Conservation (phyloP, 2,888 invertebrate species). For the Alloscopus bannaensis region DNA sequence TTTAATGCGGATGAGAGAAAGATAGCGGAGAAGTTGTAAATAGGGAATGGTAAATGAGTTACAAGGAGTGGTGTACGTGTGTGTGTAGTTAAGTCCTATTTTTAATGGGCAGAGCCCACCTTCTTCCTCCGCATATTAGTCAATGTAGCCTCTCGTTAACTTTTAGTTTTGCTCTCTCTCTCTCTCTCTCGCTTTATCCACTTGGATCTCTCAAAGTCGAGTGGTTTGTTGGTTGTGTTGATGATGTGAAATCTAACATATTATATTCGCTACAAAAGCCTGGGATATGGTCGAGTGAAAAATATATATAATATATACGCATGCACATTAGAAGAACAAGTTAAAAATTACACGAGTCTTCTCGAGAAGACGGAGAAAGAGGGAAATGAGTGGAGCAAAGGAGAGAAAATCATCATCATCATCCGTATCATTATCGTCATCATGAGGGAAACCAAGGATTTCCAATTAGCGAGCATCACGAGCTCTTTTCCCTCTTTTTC, state of each 20-base stretch:
- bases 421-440: slow-evolving; percentile 50
- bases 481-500: slow-evolving; percentile 33
- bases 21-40: slow-evolving; percentile 8
- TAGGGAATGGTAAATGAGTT: slow-evolving; percentile 55
- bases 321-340: slow-evolving; percentile 23
- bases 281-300: too few relatives aligned
- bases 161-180: too few relatives aligned
- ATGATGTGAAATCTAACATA: not conserved
- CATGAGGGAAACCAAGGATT: slow-evolving; percentile 67
- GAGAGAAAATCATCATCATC: slow-evolving; percentile 52
- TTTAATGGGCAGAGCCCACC: slow-evolving; percentile 56
- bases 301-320: too few relatives aligned
- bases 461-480: slow-evolving; percentile 71
- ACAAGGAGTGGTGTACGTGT: slow-evolving; percentile 13
- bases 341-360: slow-evolving; percentile 3
- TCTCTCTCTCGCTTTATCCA: too few relatives aligned
- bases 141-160: slow-evolving; percentile 57
- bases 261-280: not conserved
- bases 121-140: slow-evolving; percentile 57
- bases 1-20: not conserved
- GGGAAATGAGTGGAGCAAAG: slow-evolving; percentile 27
- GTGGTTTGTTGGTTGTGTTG: not conserved
- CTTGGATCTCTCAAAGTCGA: too few relatives aligned
- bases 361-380: not conserved
- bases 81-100: slow-evolving; percentile 28